phyloP scores from a whole-genome alignment of 1,140 invertebrate genomes.

The Papilio aristodemus region DNA sequence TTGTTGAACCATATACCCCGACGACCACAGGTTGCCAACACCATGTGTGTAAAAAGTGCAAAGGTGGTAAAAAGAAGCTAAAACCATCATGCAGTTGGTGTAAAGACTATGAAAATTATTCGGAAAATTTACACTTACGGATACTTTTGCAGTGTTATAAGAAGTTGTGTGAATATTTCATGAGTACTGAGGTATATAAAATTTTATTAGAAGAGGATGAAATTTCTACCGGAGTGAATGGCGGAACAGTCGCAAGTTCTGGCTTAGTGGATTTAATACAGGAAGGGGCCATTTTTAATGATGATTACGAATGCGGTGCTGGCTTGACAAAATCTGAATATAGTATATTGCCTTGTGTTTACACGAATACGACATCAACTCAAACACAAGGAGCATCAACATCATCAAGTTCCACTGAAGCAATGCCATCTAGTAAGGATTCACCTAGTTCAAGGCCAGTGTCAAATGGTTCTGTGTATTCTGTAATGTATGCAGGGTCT shows the following conservation, averaged over 20 bases:
- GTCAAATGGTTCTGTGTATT: constrained; percentile 87
- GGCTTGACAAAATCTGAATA: constrained; percentile 86
- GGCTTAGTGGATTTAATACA: constrained; percentile 88
- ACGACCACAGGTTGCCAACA: constrained; percentile 91
- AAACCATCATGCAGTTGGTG: constrained; percentile 92
- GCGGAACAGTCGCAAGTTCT: constrained; percentile 77
- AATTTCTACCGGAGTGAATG: constrained; percentile 68
- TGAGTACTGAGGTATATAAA: constrained; percentile 85
- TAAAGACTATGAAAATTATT: constrained; percentile 90
- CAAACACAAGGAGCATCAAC: constrained; percentile 81
- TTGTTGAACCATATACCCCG: constrained; percentile 91
- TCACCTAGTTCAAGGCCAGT: constrained; percentile 81
- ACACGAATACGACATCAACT: constrained; percentile 85
- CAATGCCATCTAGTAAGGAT: constrained; percentile 60
- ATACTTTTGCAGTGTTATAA: constrained; percentile 93
- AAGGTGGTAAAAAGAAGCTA: constrained; percentile 90
- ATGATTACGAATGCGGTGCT: constrained; percentile 86
- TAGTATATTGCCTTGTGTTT: constrained; percentile 87
- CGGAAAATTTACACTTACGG: constrained; percentile 90
- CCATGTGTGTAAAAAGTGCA: constrained; percentile 90
- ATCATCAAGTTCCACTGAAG: constrained; percentile 65
- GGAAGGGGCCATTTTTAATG: constrained; percentile 89
- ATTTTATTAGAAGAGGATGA: constrained; percentile 82
- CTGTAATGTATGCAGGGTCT: constrained; percentile 88
- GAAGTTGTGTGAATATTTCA: constrained; percentile 91